These are phyloP conservation scores for Rhagoletis zephyria DNA, from an alignment of 1,140 invertebrate genomes.

Conservation along the genomic window DNA sequence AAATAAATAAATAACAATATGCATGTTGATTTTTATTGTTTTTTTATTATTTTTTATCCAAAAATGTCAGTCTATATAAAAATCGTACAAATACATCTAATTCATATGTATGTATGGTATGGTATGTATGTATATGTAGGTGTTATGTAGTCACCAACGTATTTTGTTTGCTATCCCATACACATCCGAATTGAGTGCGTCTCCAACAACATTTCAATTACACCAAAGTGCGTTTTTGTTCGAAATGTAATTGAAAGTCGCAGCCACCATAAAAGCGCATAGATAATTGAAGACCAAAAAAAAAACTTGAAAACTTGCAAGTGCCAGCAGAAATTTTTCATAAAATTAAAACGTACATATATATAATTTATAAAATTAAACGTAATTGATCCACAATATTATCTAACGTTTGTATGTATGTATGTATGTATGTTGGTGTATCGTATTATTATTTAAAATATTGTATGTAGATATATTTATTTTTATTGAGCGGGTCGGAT, in stretches of 20 bases:
- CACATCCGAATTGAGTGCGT: neutral
- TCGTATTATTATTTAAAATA: neutral
- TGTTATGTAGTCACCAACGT: slow-evolving; percentile 36
- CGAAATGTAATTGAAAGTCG: slow-evolving; percentile 44
- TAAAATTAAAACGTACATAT: slow-evolving; percentile 41
- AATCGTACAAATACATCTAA: slow-evolving; percentile 53
- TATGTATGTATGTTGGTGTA: slow-evolving; percentile 7
- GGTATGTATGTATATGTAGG: slow-evolving; percentile 39
- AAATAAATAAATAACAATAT: neutral
- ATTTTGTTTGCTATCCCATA: slow-evolving; percentile 18
- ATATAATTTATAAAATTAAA: slow-evolving; percentile 52
- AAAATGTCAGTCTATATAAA: slow-evolving; percentile 68
- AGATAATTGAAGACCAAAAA: slow-evolving; percentile 42
- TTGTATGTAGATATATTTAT: neutral
- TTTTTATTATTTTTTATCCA: slow-evolving; percentile 66
- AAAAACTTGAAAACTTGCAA: slow-evolving; percentile 24
- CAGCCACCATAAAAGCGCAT: slow-evolving; percentile 21
- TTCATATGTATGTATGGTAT: slow-evolving; percentile 39
- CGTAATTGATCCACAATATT: slow-evolving; percentile 47
- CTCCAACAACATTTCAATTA: slow-evolving; percentile 47
- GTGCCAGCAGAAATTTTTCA: slow-evolving; percentile 37
- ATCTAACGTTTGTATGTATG: neutral
- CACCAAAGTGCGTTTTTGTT: neutral
- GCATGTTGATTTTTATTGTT: slow-evolving; percentile 41
- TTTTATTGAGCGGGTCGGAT: neutral